Evolutionary conservation across 1,140 invertebrate species (phyloP).

Genomic region (Ostrea denselamellosa): DNA sequence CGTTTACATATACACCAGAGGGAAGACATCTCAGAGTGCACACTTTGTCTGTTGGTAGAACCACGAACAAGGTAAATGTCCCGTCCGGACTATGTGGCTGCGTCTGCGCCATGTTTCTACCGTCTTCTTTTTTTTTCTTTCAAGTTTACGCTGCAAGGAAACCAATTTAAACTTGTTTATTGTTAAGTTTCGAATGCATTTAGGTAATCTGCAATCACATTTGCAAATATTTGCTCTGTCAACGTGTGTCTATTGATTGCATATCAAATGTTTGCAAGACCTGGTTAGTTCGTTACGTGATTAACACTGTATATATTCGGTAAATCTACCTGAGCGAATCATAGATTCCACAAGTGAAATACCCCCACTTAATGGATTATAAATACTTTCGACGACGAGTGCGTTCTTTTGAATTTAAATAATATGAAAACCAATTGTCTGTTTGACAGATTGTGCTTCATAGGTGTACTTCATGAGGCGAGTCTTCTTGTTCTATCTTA

Average conservation of each 20-base stretch:
- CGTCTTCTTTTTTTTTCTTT: neutral
- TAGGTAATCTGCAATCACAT: conserved; percentile 23
- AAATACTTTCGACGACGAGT: conserved; percentile 16
- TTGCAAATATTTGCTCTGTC: conserved; percentile 28
- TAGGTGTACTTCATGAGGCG: neutral
- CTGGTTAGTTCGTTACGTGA: conserved; percentile 10
- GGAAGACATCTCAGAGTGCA: conserved; percentile 63
- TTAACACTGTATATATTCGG: conserved; percentile 14
- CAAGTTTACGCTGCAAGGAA: neutral
- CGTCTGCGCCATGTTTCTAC: conserved; percentile 12
- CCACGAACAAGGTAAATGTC: conserved; percentile 67
- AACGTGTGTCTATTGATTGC: conserved; percentile 29
- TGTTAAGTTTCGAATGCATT: neutral
- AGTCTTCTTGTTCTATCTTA: neutral
- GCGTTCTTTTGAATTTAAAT: conserved; percentile 2
- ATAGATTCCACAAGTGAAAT: conserved; percentile 4
- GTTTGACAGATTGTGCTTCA: conserved; percentile 6
- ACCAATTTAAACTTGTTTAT: neutral
- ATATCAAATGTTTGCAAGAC: conserved; percentile 23
- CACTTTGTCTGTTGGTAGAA: conserved; percentile 67
- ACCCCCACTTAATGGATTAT: conserved; percentile 26
- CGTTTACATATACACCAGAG: conserved; percentile 63
- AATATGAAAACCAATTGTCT: conserved; percentile 22
- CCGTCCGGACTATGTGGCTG: neutral
- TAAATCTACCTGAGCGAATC: conserved; percentile 22